Base-by-base conservation (phyloP, 2,797 vertebrate genomes). In the Oophaga sylvatica region DNA sequence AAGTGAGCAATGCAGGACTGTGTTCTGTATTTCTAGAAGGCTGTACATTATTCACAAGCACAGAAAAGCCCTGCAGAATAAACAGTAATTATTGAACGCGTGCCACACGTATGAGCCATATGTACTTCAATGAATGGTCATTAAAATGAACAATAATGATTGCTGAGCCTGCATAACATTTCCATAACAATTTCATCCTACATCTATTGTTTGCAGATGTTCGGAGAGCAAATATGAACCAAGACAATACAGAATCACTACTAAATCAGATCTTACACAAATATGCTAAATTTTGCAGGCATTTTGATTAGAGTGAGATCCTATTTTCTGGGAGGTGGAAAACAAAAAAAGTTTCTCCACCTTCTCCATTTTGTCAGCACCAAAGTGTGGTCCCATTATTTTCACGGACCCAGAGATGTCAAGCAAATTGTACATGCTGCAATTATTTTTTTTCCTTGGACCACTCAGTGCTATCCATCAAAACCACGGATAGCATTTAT, bases 121-220 rank as follows among this genome's bases (percentile, higher is more conserved):
- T 86, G 76, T 68, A 80, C 53, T 29, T 35, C 45, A 56, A 20
- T 68, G 48, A 86, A 86, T 75, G 35, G 71, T 57, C 73, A 85
- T 67, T 85, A 85, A 83, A 83, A 68, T 67, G 45, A 85, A 77
- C 75, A 85, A 79, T 79, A 67, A 63, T 79, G 84, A 68, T 65
- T 20, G 57, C 81, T 56, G 48, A 83, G 81, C 26, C 67, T 35
- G 67, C 81, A 82, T 57, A 83, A 53, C 83, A 85, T 77, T 48
- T 65, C 83, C 59, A 76, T 76, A 85, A 76, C 59, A 48, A 85
- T 84, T n/a, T 45, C 15, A 84, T 60, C 70, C 56, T 57, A n/a
- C 26, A 11, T 65, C 59, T 76, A 77, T 63, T 77, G 71, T 77
- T 83, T 77, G 59, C 83, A 65, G 83, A 76, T 85, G 83, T 63